Evolutionary conservation across 2,888 invertebrate species (phyloP).

Genomic region (Onthophagus sagittarius): DNA sequence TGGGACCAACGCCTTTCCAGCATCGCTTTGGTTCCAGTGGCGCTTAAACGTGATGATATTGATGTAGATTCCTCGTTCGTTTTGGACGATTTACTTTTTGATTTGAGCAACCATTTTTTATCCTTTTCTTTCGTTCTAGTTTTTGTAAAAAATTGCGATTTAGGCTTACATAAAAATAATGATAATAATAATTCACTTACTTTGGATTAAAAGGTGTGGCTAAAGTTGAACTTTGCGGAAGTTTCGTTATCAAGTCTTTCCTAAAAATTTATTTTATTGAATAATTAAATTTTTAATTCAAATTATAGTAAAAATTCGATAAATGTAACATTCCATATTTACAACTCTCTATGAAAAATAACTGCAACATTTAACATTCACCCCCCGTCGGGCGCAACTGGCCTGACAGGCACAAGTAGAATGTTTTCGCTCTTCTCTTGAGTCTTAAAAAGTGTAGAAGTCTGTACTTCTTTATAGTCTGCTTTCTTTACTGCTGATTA

Average conservation of each 20-base stretch:
- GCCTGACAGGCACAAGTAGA: too few species aligned
- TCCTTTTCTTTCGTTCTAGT: slow-evolving; percentile 32
- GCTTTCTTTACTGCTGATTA: too few species aligned
- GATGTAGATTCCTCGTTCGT: slow-evolving; percentile 28
- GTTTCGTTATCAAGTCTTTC: slow-evolving; percentile 58
- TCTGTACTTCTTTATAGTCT: too few species aligned
- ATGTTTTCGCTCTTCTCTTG: too few species aligned
- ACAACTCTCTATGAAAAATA: too few species aligned
- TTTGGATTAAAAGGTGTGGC: slow-evolving; percentile 55
- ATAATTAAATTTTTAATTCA: too few species aligned
- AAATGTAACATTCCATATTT: too few species aligned
- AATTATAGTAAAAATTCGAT: too few species aligned
- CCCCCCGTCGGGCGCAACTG: too few species aligned
- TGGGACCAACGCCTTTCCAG: slow-evolving; percentile 56
- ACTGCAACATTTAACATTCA: too few species aligned
- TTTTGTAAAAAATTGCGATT: background rate
- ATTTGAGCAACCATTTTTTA: slow-evolving; percentile 38
- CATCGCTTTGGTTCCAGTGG: slow-evolving; percentile 30
- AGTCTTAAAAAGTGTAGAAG: too few species aligned
- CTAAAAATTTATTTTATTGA: too few species aligned
- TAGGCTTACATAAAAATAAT: background rate
- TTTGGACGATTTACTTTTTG: slow-evolving; percentile 18
- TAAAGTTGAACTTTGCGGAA: slow-evolving; percentile 57
- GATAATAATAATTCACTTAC: slow-evolving; percentile 49
- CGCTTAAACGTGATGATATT: slow-evolving; percentile 20